These are phyloP conservation scores for Pogoniulus pusillus DNA, from an alignment of 2,797 vertebrate species.

Conservation along the genomic window DNA sequence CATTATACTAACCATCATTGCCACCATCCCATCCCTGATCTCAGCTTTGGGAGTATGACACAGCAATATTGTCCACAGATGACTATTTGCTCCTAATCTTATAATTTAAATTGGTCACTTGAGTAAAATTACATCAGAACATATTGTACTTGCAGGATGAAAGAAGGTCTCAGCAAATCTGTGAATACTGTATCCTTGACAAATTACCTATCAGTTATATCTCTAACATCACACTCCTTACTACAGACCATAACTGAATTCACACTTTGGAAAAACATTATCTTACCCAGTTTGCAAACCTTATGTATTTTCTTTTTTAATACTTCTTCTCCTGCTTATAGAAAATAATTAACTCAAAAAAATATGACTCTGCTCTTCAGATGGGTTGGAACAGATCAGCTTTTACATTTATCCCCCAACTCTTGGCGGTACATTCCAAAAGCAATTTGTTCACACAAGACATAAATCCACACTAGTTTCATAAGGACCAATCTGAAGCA, in stretches of 20 bases:
- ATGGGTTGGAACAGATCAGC: background rate
- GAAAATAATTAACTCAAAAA: constrained; percentile 30
- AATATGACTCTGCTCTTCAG: background rate
- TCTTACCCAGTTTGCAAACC: background rate
- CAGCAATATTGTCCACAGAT: background rate
- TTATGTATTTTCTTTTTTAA: constrained; percentile 3
- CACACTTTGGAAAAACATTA: background rate
- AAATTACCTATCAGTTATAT: constrained; percentile 38
- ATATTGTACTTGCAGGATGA: background rate
- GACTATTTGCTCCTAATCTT: background rate
- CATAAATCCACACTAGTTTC: background rate
- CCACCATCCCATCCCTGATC: background rate
- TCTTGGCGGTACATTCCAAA: background rate
- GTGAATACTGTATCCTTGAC: background rate
- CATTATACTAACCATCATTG: background rate
- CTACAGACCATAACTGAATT: constrained; percentile 7
- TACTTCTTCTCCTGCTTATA: background rate
- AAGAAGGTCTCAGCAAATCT: background rate
- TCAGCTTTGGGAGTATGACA: background rate
- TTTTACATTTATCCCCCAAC: background rate
- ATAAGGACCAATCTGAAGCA: background rate
- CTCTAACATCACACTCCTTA: constrained; percentile 23
- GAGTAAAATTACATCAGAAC: constrained; percentile 6
- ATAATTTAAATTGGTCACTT: background rate
- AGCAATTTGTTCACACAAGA: background rate